Evolutionary conservation across 2,113 vertebrate species (phyloP).

Genomic region (Hypanus sabinus): DNA sequence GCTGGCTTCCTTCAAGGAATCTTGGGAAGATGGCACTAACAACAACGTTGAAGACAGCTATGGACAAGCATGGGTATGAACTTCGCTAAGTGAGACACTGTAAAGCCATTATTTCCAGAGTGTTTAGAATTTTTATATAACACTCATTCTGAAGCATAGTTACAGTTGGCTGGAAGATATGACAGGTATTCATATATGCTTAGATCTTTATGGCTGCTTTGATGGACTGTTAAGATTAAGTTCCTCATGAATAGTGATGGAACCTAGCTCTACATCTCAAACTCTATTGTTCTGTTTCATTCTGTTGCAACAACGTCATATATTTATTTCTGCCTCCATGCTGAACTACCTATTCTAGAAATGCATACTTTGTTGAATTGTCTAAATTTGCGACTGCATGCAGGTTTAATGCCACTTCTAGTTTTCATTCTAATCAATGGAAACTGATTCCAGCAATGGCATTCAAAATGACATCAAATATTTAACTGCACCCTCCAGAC

Average conservation of each 20-base stretch:
- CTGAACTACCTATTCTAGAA: too few species aligned
- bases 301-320: too few species aligned
- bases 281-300: neutral
- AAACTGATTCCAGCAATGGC: too few species aligned
- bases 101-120: neutral
- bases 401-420: too few species aligned
- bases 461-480: too few species aligned
- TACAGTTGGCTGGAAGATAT: neutral
- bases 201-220: neutral
- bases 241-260: neutral
- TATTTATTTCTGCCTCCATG: neutral
- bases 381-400: too few species aligned
- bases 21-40: slow-evolving; percentile 52
- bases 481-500: too few species aligned
- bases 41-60: slow-evolving; percentile 64
- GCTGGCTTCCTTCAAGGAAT: slow-evolving; percentile 50
- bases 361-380: too few species aligned
- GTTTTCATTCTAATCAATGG: too few species aligned
- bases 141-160: neutral
- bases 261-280: neutral
- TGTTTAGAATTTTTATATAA: neutral
- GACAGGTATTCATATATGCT: neutral
- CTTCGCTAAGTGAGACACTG: neutral
- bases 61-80: slow-evolving; percentile 66
- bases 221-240: neutral